phyloP scores from a whole-genome alignment of 2,113 vertebrate genomes.

The Gnathonemus echidnorhynchus region DNA sequence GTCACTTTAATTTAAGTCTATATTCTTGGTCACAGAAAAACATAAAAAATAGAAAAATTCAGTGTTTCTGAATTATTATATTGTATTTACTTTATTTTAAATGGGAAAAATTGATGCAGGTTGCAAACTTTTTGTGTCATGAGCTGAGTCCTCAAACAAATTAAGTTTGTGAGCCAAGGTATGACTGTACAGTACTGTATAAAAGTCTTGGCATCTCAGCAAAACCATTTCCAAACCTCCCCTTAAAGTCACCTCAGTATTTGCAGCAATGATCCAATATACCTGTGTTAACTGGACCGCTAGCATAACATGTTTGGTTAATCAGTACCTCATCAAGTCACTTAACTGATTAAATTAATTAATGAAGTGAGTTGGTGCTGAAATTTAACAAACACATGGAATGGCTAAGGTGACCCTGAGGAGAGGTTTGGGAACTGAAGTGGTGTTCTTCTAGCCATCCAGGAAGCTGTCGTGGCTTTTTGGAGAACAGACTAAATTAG shows the following conservation, averaged over 20 bases:
- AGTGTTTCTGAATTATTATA: too few species aligned
- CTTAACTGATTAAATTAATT: background rate
- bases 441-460: too few species aligned
- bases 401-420: background rate
- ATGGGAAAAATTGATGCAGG: too few species aligned
- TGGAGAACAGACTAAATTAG: background rate
- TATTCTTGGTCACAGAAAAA: too few species aligned
- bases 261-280: background rate
- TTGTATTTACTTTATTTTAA: too few species aligned
- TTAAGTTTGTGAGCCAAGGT: too few species aligned
- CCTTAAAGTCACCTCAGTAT: background rate
- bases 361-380: background rate
- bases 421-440: background rate
- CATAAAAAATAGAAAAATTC: too few species aligned
- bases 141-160: too few species aligned
- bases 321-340: background rate
- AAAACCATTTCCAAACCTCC: background rate
- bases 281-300: background rate
- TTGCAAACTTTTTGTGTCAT: too few species aligned
- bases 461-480: background rate
- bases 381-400: background rate
- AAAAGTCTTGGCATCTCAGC: background rate
- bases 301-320: background rate
- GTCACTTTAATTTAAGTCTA: too few species aligned
- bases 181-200: background rate